Conservation (phyloP, 1,140 invertebrate genomes). For the Drosophila ohnishii region DNA sequence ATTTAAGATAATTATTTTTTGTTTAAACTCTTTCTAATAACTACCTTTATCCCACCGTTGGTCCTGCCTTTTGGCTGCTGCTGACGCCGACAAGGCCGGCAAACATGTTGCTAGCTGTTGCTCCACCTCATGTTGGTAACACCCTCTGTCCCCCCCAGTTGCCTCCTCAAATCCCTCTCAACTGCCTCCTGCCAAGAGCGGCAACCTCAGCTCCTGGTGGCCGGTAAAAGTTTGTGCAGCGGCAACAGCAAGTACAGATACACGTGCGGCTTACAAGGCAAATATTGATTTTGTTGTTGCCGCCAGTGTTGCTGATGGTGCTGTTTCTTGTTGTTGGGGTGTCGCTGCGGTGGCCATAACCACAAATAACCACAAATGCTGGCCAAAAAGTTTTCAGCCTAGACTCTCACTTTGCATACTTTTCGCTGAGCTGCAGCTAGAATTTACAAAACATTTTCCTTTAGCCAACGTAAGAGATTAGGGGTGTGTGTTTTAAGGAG, state of each 20-base stretch:
- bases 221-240: slow-evolving; percentile 49
- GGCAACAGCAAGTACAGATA: slow-evolving; percentile 47
- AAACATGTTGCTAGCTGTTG: slow-evolving; percentile 48
- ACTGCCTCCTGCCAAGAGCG: neutral
- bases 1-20: neutral
- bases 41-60: neutral
- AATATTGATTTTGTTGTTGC: slow-evolving; percentile 74
- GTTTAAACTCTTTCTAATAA: neutral
- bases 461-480: no score
- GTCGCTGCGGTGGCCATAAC: slow-evolving; percentile 52
- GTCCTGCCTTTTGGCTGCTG: slow-evolving; percentile 9
- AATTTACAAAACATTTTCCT: slow-evolving; percentile 40
- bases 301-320: slow-evolving; percentile 37
- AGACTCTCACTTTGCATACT: slow-evolving; percentile 64
- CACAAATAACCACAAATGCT: slow-evolving; percentile 60
- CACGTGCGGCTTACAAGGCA: slow-evolving; percentile 79
- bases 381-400: slow-evolving; percentile 53
- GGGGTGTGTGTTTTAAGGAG: neutral
- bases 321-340: slow-evolving; percentile 20
- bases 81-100: slow-evolving; percentile 18
- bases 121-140: slow-evolving; percentile 27
- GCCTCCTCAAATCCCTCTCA: neutral
- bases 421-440: slow-evolving; percentile 26
- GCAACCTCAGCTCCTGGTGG: slow-evolving; percentile 42
- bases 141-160: neutral